Base-by-base conservation (phyloP, 2,888 invertebrate species). In the Acronicta alni region DNA sequence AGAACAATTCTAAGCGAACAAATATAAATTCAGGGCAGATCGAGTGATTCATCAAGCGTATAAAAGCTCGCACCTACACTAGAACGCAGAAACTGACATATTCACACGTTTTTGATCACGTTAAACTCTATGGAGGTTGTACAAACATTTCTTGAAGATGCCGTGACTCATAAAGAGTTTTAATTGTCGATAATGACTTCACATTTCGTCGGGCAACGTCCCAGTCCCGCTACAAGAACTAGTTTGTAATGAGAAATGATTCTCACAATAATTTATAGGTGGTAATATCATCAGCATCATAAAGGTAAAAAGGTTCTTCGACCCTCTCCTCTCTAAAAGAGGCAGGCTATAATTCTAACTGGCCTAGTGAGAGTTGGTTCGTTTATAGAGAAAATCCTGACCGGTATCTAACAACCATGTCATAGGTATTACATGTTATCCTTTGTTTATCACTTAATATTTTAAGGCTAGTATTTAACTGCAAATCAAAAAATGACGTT, bases 51-150 rank as follows among this genome's bases (percentile, higher is more conserved):
- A 84, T 80, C 75, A 77, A 76, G 77, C 64, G 38, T 75, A 70
- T 70, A 77, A 75, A 76, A 80, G 74, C 77, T 77, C 59, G 67
- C 79, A 77, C 78, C 79, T 74, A 82, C 80, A 69, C 69, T 60
- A 16, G 49, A 49, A 64, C 61, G 57, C 57, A 52, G 58, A 17
- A 49, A 56, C 57, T 44, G 55, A 64, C 57, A 26, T 60, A 70
- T 69, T 74, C 80, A 79, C 76, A 74, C 71, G 39, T 69, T 77
- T 66, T 69, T 75, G 75, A 79, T 79, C 83, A 78, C 79, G 68
- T 72, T 83, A 81, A 81, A 84, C 81, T 82, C 76, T 80, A 84
- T 80, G 67, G 80, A 84, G 84, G 85, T 83, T 80, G 80, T 70
- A 75, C 67, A 84, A 83, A 84, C 80, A 85, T 58, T 76, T 74